Base-by-base conservation (phyloP, 2,113 vertebrate species). In the Mus spicilegus region DNA sequence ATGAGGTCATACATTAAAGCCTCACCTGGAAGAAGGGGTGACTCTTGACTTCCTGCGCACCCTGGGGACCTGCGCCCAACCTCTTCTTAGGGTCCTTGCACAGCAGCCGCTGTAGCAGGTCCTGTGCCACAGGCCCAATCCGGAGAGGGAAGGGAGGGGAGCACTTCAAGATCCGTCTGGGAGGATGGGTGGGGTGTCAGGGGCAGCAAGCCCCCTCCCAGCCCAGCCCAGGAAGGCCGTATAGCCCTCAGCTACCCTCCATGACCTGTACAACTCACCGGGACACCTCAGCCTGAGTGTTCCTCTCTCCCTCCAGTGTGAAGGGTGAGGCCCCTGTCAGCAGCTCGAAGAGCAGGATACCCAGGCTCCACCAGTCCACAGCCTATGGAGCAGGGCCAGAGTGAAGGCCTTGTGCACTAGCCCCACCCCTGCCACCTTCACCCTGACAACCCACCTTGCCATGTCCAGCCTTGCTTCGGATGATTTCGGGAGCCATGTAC, bases 401-500 rank as follows among this genome's bases (percentile, higher is more conserved):
- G 86, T 93, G 63, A 93, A 89, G 58, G 51, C 58, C 92, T 17
- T 33, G 6, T 0, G 61, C 39, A 20, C 61, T 39, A 0, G 1
- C 63, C 54, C n/a, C 26, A 20, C 58, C 72, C 36, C 49, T 19
- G 0, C 20, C 28, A 2, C 42, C 20, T 0, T 77, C 78, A 30
- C 39, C 94, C 36, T 0, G 2, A 42, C 33, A 20, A n/a, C 98
- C 98, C 84, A 99, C 99, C 99, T 99, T 99, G 96, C 99, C 99
- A 0, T 99, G 99, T 0, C 99, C 99, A 0, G 99, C 84, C 96
- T 99, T 99, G 86, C 99, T 99, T 77, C 99, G 98, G 96, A 99
- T 99, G 94, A 99, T 99, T 97, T 99, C 99, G 0, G 99, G 99
- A 28, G 99, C 99, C 99, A 99, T 99, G 98, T 99, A 99, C 97